Conservation (phyloP, 2,113 vertebrate genomes). For the Dolichotis patagonum region DNA sequence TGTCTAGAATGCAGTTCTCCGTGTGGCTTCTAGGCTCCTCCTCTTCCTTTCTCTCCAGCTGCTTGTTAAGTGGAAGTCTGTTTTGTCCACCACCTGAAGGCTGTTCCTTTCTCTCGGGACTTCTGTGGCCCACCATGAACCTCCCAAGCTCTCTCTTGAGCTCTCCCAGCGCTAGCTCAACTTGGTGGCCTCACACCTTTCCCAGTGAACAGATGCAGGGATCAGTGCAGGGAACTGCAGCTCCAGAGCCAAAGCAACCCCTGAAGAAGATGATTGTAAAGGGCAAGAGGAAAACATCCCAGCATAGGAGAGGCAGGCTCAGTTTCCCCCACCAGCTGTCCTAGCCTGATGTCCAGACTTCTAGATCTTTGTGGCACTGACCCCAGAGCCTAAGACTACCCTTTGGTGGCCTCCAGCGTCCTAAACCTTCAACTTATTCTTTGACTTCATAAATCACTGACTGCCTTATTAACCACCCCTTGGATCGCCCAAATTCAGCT, state of each 20-base stretch:
- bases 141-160: not conserved
- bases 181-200: not conserved
- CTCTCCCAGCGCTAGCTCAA: accelerated
- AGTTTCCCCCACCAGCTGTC: not conserved
- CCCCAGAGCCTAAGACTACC: not conserved
- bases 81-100: too few species aligned
- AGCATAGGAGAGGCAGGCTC: not conserved
- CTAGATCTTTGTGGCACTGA: not conserved
- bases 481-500: not conserved
- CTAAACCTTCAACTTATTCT: not conserved
- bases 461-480: not conserved
- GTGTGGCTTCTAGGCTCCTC: accelerated
- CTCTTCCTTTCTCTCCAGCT: not conserved
- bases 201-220: not conserved
- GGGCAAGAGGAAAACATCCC: not conserved
- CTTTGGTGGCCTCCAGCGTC: not conserved
- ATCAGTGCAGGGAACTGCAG: not conserved
- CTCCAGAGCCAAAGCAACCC: not conserved
- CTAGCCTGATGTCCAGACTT: too few species aligned
- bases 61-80: not conserved
- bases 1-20: not conserved
- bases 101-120: not conserved
- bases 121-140: accelerated
- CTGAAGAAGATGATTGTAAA: not conserved
- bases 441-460: not conserved